Evolutionary conservation across 2,888 invertebrate genomes (phyloP).

Genomic region (Diplazon laetatorius): DNA sequence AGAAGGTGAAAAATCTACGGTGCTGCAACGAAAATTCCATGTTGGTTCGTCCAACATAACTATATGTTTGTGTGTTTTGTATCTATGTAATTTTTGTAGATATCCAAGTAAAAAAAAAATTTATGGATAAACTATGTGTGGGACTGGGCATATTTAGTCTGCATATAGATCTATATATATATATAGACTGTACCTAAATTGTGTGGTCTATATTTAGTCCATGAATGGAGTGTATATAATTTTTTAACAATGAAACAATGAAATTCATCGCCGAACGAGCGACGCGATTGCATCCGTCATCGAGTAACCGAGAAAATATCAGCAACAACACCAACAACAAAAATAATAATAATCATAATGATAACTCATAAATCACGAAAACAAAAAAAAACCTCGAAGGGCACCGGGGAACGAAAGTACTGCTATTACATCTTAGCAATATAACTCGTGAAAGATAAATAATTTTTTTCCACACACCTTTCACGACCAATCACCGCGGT

Average conservation of each 20-base stretch:
- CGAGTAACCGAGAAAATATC: too few species aligned
- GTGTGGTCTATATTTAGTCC: too few species aligned
- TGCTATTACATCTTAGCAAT: constrained; percentile 18
- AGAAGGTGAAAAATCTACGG: background rate
- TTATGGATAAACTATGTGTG: too few species aligned
- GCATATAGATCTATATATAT: too few species aligned
- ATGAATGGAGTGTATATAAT: too few species aligned
- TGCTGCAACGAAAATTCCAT: background rate
- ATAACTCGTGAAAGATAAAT: constrained; percentile 33
- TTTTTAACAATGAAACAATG: background rate
- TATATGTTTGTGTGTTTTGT: background rate
- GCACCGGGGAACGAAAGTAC: constrained; percentile 6
- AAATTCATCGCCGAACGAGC: too few species aligned
- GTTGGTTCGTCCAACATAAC: constrained; percentile 10
- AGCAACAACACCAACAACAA: too few species aligned
- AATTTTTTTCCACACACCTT: constrained; percentile 37
- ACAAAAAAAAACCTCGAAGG: constrained; percentile 1
- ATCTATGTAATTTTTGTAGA: too few species aligned
- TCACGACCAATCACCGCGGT: background rate
- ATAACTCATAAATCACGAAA: background rate
- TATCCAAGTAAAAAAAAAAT: too few species aligned
- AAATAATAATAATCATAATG: constrained; percentile 3
- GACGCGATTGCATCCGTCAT: too few species aligned
- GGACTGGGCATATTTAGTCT: too few species aligned
- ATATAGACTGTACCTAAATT: too few species aligned